phyloP scores from a whole-genome alignment of 2,888 invertebrate genomes.

The Mamestra brassicae region DNA sequence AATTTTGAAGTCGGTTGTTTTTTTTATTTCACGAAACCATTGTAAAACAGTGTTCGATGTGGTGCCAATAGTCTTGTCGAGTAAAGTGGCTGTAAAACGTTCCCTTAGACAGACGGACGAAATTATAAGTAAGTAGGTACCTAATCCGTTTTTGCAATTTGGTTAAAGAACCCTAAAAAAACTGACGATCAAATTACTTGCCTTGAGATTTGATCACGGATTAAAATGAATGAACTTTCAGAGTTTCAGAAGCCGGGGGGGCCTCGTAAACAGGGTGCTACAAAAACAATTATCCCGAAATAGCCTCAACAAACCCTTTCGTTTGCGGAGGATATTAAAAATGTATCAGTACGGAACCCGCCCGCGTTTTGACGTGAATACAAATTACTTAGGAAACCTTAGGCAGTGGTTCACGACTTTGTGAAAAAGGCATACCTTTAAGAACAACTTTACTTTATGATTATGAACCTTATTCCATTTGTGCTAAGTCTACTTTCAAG shows the following conservation, averaged over 20 bases:
- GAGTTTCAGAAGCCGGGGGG: neutral
- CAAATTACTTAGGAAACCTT: constrained; percentile 31
- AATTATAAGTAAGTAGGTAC: too few relatives aligned
- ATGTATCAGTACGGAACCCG: constrained; percentile 28
- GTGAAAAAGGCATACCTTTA: neutral
- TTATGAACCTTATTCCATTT: neutral
- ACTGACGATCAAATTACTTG: neutral
- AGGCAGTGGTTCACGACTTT: neutral
- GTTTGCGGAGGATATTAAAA: constrained; percentile 36
- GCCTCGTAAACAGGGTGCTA: constrained; percentile 11
- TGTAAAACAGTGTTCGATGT: too few relatives aligned
- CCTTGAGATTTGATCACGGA: constrained; percentile 9
- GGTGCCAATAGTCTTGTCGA: too few relatives aligned
- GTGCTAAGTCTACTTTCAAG: neutral
- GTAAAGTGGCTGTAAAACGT: neutral
- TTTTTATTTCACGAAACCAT: too few relatives aligned
- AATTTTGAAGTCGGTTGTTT: too few relatives aligned
- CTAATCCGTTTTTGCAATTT: too few relatives aligned
- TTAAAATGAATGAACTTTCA: constrained; percentile 11
- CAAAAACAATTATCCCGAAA: constrained; percentile 33
- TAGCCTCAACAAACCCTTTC: constrained; percentile 18
- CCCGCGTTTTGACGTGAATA: constrained; percentile 36
- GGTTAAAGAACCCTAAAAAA: neutral
- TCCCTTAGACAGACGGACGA: neutral
- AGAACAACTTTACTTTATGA: neutral